Percentiles rank a stretch among this genome's conserved stretches.
phyloP scores from a whole-genome alignment of 2,797 vertebrate genomes.

The Sternotherus odoratus region DNA sequence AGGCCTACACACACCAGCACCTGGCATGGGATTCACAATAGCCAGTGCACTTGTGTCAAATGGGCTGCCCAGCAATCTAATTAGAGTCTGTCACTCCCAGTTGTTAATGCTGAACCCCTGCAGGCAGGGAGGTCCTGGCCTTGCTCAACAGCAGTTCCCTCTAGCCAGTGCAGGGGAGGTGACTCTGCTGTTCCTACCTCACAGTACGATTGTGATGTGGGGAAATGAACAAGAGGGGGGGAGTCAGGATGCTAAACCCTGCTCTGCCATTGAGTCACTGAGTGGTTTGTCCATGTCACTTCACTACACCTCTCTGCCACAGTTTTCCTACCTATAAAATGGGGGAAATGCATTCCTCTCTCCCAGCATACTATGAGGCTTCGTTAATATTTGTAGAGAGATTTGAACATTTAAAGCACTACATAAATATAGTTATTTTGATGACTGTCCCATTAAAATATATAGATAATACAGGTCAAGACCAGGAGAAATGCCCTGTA shows the following conservation, averaged over 20 bases:
- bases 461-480: accelerated
- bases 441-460: constrained; percentile 47
- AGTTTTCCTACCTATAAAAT: constrained; percentile 68
- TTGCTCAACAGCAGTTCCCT: not conserved
- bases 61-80: not conserved
- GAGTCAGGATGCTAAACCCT: constrained; percentile 24
- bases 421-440: constrained; percentile 63
- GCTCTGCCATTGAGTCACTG: constrained; percentile 65
- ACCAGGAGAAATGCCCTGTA: not conserved
- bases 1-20: not conserved
- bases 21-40: not conserved
- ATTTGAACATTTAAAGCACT: constrained; percentile 71
- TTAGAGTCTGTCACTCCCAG: not conserved
- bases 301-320: constrained; percentile 63
- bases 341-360: constrained; percentile 73
- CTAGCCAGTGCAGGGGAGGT: not conserved
- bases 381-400: constrained; percentile 76
- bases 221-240: constrained; percentile 13
- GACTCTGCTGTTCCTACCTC: not conserved
- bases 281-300: constrained; percentile 48
- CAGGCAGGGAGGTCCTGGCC: not conserved
- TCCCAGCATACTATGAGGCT: constrained; percentile 70
- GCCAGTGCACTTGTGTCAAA: not conserved
- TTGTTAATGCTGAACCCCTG: not conserved
- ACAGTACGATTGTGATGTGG: not conserved